phyloP scores from a whole-genome alignment of 2,888 invertebrate genomes.

The Dryomyza anilis region DNA sequence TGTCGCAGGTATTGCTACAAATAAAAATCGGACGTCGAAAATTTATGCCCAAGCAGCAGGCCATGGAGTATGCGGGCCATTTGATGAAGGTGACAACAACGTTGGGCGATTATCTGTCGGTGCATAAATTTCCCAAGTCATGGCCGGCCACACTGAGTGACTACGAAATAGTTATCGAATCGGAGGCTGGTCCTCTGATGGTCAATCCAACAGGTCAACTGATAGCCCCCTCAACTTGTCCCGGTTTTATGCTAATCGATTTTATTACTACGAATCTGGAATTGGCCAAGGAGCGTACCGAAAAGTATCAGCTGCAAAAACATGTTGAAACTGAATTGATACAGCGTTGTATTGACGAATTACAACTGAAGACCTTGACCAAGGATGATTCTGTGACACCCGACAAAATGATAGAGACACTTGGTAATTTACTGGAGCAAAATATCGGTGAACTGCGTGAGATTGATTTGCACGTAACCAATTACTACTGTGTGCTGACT shows the following conservation, averaged over 20 bases:
- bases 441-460: conserved; percentile 65
- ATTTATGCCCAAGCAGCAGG: conserved; percentile 90
- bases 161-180: conserved; percentile 65
- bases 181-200: conserved; percentile 92
- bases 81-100: conserved; percentile 83
- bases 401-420: conserved; percentile 85
- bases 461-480: conserved; percentile 79
- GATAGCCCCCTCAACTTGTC: conserved; percentile 89
- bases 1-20: conserved; percentile 81
- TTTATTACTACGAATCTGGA: conserved; percentile 80
- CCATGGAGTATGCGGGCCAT: conserved; percentile 83
- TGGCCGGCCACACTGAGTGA: conserved; percentile 77
- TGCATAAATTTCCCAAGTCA: conserved; percentile 69
- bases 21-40: conserved; percentile 87
- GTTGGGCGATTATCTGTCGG: conserved; percentile 75
- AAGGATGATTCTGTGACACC: conserved; percentile 93
- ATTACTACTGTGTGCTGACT: conserved; percentile 88
- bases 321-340: conserved; percentile 78
- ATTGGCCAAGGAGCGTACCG: conserved; percentile 68
- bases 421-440: conserved; percentile 69
- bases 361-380: conserved; percentile 74
- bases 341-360: conserved; percentile 69
- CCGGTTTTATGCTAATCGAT: conserved; percentile 81
- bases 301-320: conserved; percentile 75
- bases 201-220: conserved; percentile 92